phyloP scores from a whole-genome alignment of 2,888 invertebrate genomes.

The Drosophila subsilvestris region DNA sequence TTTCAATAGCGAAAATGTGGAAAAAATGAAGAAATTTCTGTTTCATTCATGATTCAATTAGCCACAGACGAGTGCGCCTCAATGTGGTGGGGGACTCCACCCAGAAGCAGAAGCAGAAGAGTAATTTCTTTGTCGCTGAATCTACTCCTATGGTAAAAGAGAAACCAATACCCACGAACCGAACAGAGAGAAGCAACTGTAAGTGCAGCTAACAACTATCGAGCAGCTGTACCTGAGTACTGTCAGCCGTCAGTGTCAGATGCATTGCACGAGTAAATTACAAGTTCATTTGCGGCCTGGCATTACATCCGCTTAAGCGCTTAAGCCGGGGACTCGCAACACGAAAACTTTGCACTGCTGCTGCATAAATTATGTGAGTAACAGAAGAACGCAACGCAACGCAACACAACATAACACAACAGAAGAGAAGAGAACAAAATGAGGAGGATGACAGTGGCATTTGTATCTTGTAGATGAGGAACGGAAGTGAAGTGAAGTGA shows the following conservation, averaged over 20 bases:
- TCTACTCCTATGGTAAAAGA: not conserved
- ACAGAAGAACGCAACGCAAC: slow-evolving; percentile 11
- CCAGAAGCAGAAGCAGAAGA: no score
- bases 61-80: slow-evolving; percentile 63
- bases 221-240: slow-evolving; percentile 25
- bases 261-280: slow-evolving; percentile 68
- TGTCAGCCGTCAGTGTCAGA: slow-evolving; percentile 72
- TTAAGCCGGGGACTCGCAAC: slow-evolving; percentile 30
- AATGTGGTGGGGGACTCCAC: slow-evolving; percentile 5
- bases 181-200: slow-evolving; percentile 13
- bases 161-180: slow-evolving; percentile 7
- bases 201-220: slow-evolving; percentile 2
- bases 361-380: slow-evolving; percentile 62
- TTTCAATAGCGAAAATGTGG: slow-evolving; percentile 33
- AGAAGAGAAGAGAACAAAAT: no score
- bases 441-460: not conserved
- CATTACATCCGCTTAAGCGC: slow-evolving; percentile 67
- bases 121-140: no score
- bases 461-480: not conserved
- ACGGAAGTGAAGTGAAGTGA: not conserved
- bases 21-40: slow-evolving; percentile 59
- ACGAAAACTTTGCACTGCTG: slow-evolving; percentile 33
- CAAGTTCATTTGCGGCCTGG: slow-evolving; percentile 74
- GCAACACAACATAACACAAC: slow-evolving; percentile 10
- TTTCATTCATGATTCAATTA: slow-evolving; percentile 72